A percentile compares a stretch with the other conserved stretches of the same genome.
Evolutionary conservation across 2,888 invertebrate species (phyloP).

Genomic region (Zele albiditarsus): DNA sequence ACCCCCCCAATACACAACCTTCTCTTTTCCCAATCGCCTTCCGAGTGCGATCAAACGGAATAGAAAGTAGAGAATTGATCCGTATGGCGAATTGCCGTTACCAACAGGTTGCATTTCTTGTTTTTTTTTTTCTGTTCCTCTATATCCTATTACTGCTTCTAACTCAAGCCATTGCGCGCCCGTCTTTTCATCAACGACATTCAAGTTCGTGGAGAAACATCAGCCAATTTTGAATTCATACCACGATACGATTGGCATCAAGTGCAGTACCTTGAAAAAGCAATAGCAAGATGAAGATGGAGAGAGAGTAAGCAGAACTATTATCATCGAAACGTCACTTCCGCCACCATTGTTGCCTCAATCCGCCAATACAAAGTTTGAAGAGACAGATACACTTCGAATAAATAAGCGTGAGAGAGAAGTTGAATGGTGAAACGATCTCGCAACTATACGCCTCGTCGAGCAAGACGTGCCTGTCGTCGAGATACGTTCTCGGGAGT

Average conservation of each 20-base stretch:
- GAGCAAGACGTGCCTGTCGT: slow-evolving; percentile 49
- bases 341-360: slow-evolving; percentile 34
- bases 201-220: not conserved
- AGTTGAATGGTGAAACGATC: slow-evolving; percentile 39
- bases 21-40: slow-evolving; percentile 25
- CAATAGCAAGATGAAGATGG: slow-evolving; percentile 28
- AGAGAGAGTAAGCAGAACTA: slow-evolving; percentile 24
- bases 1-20: not conserved
- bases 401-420: slow-evolving; percentile 28
- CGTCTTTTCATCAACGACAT: not conserved
- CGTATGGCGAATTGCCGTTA: slow-evolving; percentile 29
- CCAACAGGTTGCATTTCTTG: slow-evolving; percentile 42
- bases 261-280: slow-evolving; percentile 13
- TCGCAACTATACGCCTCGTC: slow-evolving; percentile 36
- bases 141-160: not conserved
- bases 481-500: slow-evolving; percentile 45
- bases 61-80: slow-evolving; percentile 38
- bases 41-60: slow-evolving; percentile 33
- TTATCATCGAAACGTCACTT: slow-evolving; percentile 40
- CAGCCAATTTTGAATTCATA: slow-evolving; percentile 23
- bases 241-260: slow-evolving; percentile 24
- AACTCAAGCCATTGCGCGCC: slow-evolving; percentile 9
- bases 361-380: slow-evolving; percentile 18
- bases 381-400: not conserved
- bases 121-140: slow-evolving; percentile 5